Evolutionary conservation across 2,113 vertebrate genomes (phyloP).

Genomic region (Thomomys bottae): DNA sequence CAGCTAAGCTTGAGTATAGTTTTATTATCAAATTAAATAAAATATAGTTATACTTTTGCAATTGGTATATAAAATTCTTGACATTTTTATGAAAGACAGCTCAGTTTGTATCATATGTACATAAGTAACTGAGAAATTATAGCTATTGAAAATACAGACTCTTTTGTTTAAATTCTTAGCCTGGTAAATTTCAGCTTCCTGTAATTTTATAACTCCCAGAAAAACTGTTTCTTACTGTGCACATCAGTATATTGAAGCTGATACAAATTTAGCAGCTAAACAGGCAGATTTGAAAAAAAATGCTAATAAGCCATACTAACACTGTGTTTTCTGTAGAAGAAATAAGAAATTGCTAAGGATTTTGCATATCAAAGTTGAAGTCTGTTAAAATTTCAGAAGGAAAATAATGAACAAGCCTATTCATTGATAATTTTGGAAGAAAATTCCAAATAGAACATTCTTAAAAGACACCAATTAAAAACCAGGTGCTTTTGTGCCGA

Average conservation of each 20-base stretch:
- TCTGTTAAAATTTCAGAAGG: background rate
- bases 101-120: background rate
- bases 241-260: slow-evolving; percentile 57
- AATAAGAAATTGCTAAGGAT: slow-evolving; percentile 34
- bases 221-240: slow-evolving; percentile 33
- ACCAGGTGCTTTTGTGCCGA: background rate
- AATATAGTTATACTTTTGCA: slow-evolving; percentile 3
- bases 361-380: slow-evolving; percentile 45
- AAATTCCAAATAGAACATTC: slow-evolving; percentile 21
- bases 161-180: background rate
- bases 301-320: slow-evolving; percentile 23
- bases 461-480: slow-evolving; percentile 31
- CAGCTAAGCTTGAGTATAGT: background rate
- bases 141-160: slow-evolving; percentile 13
- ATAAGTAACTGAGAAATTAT: background rate
- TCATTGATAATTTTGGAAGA: slow-evolving; percentile 32
- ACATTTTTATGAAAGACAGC: background rate
- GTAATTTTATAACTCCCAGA: background rate
- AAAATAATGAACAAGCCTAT: slow-evolving; percentile 25
- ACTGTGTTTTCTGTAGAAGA: slow-evolving; percentile 22
- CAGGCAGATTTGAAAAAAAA: slow-evolving; percentile 6
- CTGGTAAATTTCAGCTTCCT: slow-evolving; percentile 37
- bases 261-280: slow-evolving; percentile 58
- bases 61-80: background rate
- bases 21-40: slow-evolving; percentile 4